Percentiles rank a stretch among this genome's conserved stretches.
Conservation (phyloP, 2,797 vertebrate genomes). For the Gallirallus australis region DNA sequence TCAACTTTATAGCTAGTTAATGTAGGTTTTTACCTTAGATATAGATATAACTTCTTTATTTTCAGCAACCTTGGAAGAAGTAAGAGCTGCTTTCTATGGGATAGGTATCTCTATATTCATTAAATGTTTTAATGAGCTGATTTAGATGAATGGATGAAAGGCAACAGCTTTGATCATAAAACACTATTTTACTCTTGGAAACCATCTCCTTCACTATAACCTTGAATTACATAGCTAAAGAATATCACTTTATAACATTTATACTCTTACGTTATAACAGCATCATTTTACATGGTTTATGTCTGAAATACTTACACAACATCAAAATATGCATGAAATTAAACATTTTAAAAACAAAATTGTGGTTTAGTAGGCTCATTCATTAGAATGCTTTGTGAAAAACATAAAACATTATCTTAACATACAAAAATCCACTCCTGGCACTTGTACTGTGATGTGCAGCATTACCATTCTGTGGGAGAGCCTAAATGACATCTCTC, state of each 20-base stretch:
- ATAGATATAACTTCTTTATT: neutral
- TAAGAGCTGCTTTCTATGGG: neutral
- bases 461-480: neutral
- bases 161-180: conserved; percentile 24
- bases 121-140: conserved; percentile 34
- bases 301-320: neutral
- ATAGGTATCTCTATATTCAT: conserved; percentile 10
- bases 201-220: neutral
- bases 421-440: neutral
- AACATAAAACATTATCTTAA: neutral
- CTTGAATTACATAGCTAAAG: neutral
- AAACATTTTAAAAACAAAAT: neutral
- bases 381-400: neutral
- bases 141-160: conserved; percentile 39
- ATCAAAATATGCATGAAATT: neutral
- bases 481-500: neutral
- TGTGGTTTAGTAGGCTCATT: neutral
- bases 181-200: neutral
- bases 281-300: neutral
- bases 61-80: conserved; percentile 24
- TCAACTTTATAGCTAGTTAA: neutral
- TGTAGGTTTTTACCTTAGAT: neutral
- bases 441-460: neutral
- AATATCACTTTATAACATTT: neutral
- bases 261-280: neutral